Percentiles rank a stretch among this genome's conserved stretches.
Evolutionary conservation across 2,797 vertebrate species (phyloP).

Genomic region (Microctenopoma lineatum): DNA sequence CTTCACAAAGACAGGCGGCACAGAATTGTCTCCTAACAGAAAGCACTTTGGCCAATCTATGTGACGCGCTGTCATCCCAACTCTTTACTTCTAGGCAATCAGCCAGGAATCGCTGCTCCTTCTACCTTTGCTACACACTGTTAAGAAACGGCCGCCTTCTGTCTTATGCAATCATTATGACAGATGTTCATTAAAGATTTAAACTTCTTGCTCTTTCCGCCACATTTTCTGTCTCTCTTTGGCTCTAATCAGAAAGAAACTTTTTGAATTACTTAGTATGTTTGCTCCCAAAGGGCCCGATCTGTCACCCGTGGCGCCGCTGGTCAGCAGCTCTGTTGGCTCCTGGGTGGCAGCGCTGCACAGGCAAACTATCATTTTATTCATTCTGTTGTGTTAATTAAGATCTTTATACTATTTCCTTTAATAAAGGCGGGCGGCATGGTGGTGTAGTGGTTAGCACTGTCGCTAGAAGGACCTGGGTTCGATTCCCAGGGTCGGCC

Average conservation of each 20-base stretch:
- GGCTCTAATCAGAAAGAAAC: slow-evolving; percentile 7
- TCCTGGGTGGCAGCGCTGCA: no score
- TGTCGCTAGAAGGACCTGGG: no score
- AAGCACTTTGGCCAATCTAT: slow-evolving; percentile 43
- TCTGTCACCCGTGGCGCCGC: slow-evolving; percentile 9
- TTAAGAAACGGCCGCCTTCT: slow-evolving; percentile 1
- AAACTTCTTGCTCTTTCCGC: slow-evolving; percentile 11
- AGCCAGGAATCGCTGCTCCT: not conserved
- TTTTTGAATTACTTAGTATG: slow-evolving; percentile 63
- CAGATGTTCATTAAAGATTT: slow-evolving; percentile 57
- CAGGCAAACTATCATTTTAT: no score
- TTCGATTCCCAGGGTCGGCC: no score
- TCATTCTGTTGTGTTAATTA: no score
- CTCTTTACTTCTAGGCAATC: slow-evolving; percentile 32
- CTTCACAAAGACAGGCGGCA: not conserved
- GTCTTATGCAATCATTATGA: slow-evolving; percentile 18
- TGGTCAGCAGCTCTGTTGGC: not conserved
- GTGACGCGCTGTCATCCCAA: slow-evolving; percentile 7
- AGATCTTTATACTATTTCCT: no score
- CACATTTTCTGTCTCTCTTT: not conserved
- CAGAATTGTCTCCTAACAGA: slow-evolving; percentile 29
- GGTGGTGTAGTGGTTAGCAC: no score
- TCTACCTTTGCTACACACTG: slow-evolving; percentile 3
- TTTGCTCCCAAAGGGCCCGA: slow-evolving; percentile 45
- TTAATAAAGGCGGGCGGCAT: no score